Percentiles rank a stretch among this genome's conserved stretches.
Evolutionary conservation across 1,140 invertebrate species (phyloP).

Genomic region (Pseudomyrmex flavicornis): DNA sequence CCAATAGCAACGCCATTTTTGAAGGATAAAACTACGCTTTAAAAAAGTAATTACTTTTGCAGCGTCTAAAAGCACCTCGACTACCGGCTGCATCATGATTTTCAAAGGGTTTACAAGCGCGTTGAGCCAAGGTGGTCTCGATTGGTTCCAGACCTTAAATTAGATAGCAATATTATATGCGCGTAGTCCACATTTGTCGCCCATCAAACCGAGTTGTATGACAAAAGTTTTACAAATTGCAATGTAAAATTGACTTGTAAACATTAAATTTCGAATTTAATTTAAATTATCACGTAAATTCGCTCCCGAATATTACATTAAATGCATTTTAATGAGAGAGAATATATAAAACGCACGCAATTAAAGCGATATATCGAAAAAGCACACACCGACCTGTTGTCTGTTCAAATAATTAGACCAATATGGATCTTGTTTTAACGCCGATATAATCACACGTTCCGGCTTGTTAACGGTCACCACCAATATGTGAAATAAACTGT

Average conservation of each 20-base stretch:
- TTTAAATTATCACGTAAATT: background rate
- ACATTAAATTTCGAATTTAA: background rate
- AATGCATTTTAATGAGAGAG: slow-evolving; percentile 27
- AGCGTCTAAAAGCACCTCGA: slow-evolving; percentile 88
- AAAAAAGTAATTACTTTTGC: slow-evolving; percentile 77
- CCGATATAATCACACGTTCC: slow-evolving; percentile 86
- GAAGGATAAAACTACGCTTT: background rate
- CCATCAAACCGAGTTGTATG: background rate
- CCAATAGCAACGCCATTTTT: background rate
- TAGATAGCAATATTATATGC: background rate
- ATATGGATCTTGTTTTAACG: slow-evolving; percentile 86
- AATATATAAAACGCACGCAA: background rate
- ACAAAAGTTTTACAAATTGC: background rate
- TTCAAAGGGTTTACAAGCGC: slow-evolving; percentile 88
- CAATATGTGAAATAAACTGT: slow-evolving; percentile 81
- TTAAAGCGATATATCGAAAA: slow-evolving; percentile 15
- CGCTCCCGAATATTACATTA: background rate
- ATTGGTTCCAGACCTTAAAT: slow-evolving; percentile 90
- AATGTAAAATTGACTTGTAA: background rate
- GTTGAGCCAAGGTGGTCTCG: slow-evolving; percentile 90
- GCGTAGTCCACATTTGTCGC: too few species aligned
- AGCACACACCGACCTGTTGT: slow-evolving; percentile 86
- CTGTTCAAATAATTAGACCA: slow-evolving; percentile 90
- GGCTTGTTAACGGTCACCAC: slow-evolving; percentile 88
- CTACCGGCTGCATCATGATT: slow-evolving; percentile 87